phyloP scores from a whole-genome alignment of 2,888 invertebrate genomes.

The Drosophila phalerata region DNA sequence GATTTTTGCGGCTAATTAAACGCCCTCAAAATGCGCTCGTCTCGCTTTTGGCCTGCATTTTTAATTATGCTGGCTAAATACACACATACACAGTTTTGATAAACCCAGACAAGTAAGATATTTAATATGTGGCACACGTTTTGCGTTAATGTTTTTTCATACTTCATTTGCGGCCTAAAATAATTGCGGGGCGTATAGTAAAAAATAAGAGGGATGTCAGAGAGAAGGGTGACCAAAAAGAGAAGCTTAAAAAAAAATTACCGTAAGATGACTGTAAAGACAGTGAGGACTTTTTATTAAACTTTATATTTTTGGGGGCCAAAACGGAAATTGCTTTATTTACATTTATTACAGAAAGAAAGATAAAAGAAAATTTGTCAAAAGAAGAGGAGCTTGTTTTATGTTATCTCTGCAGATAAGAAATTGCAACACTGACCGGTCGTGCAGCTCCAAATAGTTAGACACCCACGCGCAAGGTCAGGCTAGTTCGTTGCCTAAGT shows the following conservation, averaged over 20 bases:
- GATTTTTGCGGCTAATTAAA: constrained; percentile 10
- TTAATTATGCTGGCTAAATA: constrained; percentile 56
- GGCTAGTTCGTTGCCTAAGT: constrained; percentile 74
- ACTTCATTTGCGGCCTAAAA: constrained; percentile 69
- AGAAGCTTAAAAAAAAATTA: constrained; percentile 25
- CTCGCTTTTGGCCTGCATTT: constrained; percentile 43
- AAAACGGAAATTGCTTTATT: constrained; percentile 75
- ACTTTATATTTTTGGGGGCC: constrained; percentile 24
- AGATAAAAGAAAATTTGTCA: background rate
- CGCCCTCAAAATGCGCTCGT: constrained; percentile 23
- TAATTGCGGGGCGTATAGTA: constrained; percentile 72
- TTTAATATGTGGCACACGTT: constrained; percentile 76
- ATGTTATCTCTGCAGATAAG: constrained; percentile 24
- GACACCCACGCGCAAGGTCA: constrained; percentile 59
- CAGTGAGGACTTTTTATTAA: constrained; percentile 5
- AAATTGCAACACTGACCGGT: constrained; percentile 18
- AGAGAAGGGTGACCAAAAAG: background rate
- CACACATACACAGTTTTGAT: constrained; percentile 5
- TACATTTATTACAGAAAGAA: constrained; percentile 19
- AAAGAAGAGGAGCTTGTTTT: background rate
- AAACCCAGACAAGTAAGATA: background rate
- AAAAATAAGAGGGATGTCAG: constrained; percentile 2
- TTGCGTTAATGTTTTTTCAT: constrained; percentile 66
- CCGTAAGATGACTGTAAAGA: constrained; percentile 52
- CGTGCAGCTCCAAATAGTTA: constrained; percentile 14